Evolutionary conservation across 2,888 invertebrate genomes (phyloP).

Genomic region (Drosophila hamatofila): DNA sequence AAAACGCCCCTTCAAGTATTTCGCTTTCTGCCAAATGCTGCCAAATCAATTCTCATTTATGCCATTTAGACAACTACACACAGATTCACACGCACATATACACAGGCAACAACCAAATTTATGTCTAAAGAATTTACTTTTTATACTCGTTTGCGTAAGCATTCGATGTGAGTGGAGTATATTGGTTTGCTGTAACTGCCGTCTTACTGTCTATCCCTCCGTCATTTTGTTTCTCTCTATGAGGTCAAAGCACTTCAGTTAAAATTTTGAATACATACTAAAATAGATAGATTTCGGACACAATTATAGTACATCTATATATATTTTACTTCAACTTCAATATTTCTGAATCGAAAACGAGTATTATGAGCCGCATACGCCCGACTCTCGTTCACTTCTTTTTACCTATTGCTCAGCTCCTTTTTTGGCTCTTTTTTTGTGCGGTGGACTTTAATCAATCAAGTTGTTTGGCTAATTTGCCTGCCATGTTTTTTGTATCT

Average conservation of each 20-base stretch:
- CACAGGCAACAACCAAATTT: neutral
- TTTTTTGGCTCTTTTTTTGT: constrained; percentile 6
- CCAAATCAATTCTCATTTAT: constrained; percentile 27
- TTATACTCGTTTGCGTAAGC: neutral
- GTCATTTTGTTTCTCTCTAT: neutral
- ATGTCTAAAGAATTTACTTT: neutral
- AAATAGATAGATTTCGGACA: no score
- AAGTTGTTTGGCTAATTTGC: constrained; percentile 67
- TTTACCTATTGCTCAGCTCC: neutral
- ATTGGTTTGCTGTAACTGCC: neutral
- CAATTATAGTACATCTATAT: no score
- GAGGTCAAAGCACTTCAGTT: neutral
- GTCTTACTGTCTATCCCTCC: neutral
- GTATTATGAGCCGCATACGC: neutral
- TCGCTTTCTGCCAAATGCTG: constrained; percentile 10
- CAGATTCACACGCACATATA: neutral
- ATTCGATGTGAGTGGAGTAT: neutral
- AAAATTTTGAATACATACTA: no score
- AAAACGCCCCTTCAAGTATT: constrained; percentile 18
- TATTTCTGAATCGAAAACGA: no score
- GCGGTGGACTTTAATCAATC: constrained; percentile 66
- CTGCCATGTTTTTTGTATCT: constrained; percentile 50
- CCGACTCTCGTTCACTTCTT: neutral
- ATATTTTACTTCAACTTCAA: no score
- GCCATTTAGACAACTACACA: constrained; percentile 50